A percentile compares a stretch with the other conserved stretches of the same genome.
phyloP scores from a whole-genome alignment of 2,888 invertebrate genomes.

The Monopis laevigella region DNA sequence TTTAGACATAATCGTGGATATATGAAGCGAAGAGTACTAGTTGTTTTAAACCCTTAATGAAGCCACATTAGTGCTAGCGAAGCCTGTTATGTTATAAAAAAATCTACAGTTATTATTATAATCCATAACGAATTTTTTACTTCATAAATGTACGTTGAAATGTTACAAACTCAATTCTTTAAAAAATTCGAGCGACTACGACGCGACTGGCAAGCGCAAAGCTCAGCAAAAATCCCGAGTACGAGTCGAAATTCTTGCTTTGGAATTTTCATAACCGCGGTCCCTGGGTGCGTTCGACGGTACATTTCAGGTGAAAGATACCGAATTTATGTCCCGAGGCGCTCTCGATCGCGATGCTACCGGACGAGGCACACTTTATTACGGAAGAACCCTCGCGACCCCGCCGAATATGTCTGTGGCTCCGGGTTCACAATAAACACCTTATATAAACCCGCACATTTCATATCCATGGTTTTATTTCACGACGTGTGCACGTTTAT shows the following conservation, averaged over 20 bases:
- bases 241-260: conserved; percentile 54
- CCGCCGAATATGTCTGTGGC: conserved; percentile 39
- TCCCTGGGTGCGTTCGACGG: conserved; percentile 28
- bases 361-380: conserved; percentile 22
- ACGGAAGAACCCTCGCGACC: conserved; percentile 24
- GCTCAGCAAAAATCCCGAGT: conserved; percentile 59
- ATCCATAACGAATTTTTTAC: conserved; percentile 62
- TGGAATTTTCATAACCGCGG: conserved; percentile 60
- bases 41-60: no score
- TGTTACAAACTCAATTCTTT: conserved; percentile 54
- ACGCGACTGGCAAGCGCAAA: conserved; percentile 41
- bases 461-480: conserved; percentile 41
- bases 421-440: conserved; percentile 42
- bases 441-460: conserved; percentile 35
- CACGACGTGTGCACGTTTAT: conserved; percentile 29
- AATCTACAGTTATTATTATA: no score
- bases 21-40: no score
- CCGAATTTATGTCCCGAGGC: conserved; percentile 46
- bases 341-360: conserved; percentile 29
- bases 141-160: conserved; percentile 58
- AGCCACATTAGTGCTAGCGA: no score
- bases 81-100: no score
- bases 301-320: conserved; percentile 48
- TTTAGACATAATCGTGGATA: no score
- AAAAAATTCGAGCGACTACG: conserved; percentile 48